phyloP scores from a whole-genome alignment of 2,888 invertebrate genomes.

The Masnerella sp. region DNA sequence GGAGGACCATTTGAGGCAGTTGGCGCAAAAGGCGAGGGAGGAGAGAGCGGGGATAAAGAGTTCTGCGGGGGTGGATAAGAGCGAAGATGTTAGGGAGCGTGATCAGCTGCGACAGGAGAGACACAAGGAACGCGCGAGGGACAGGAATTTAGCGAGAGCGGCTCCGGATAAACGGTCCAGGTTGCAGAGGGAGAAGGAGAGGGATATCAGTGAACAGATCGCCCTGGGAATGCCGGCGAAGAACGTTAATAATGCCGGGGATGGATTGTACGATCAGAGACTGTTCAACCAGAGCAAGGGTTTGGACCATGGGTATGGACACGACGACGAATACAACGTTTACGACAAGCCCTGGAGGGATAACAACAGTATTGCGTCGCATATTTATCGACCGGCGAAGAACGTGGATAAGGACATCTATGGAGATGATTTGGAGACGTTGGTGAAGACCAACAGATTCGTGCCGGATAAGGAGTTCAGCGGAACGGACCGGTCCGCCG shows the following conservation, averaged over 20 bases:
- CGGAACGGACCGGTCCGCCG: constrained; percentile 87
- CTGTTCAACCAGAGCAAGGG: constrained; percentile 96
- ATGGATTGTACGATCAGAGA: constrained; percentile 95
- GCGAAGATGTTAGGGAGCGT: constrained; percentile 88
- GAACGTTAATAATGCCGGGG: constrained; percentile 82
- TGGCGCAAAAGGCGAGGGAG: constrained; percentile 95
- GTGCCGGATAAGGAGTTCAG: constrained; percentile 98
- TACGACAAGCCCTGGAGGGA: constrained; percentile 99
- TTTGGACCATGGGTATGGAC: constrained; percentile 96
- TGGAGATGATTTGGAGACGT: constrained; percentile 92
- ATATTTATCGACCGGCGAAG: constrained; percentile 92
- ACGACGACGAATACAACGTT: constrained; percentile 98
- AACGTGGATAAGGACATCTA: constrained; percentile 94
- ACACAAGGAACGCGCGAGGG: constrained; percentile 93
- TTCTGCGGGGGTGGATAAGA: constrained; percentile 78
- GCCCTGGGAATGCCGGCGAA: constrained; percentile 96
- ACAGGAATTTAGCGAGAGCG: constrained; percentile 94
- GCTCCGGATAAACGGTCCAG: constrained; percentile 96
- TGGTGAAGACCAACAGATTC: constrained; percentile 94
- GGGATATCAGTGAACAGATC: constrained; percentile 99
- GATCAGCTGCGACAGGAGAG: constrained; percentile 92
- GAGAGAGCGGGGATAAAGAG: constrained; percentile 91
- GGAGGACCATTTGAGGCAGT: constrained; percentile 93
- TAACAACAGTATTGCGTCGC: constrained; percentile 89
- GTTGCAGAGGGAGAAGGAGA: constrained; percentile 92